Base-by-base conservation (phyloP, 1,140 invertebrate genomes). In the Paraescarpia echinospica region DNA sequence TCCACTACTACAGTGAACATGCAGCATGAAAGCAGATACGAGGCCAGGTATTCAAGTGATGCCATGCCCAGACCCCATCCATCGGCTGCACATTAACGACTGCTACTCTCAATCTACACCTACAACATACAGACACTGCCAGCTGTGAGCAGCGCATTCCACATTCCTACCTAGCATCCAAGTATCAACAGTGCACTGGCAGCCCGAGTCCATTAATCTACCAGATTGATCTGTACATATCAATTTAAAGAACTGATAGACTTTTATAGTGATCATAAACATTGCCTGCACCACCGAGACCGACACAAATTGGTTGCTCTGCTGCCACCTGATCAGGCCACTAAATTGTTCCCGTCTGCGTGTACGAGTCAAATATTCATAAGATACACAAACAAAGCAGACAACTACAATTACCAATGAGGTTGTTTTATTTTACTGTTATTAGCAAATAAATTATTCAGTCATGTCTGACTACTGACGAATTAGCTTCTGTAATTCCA, bases 231-330 rank as follows among this genome's bases (percentile, higher is more conserved):
- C 59, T 77, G 59, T 77, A 77, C 27, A 18, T 77, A 77, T 77
- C 59, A 77, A 77, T 77, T 77, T 77, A 77, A 77, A 77, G 59
- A 77, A 77, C 59, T 18, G 12, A 31, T 77, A 18, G 12, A 31
- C 59, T 77, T 77, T 77, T 77, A 77, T 77, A 77, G 27, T 77
- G 59, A 77, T 77, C 59, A 77, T 77, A 77, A 77, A 77, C 59
- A 77, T 77, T 27, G 12, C 59, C 59, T 77, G 22, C 27, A 77
- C 59, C 27, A 27, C 59, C 27, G 59, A 77, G 59, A 77, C 59
- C 59, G 8, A 18, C 59, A 77, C 59, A 77, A 77, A 77, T 77
- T 77, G 59, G 12, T 77, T 31, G 59, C 12, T 18, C 12, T 18
- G 59, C 22, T 22, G 41, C 59, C 22, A 27, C 18, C 59, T 14